phyloP scores from a whole-genome alignment of 2,797 vertebrate genomes.

The Myoxocephalus aenaeus region DNA sequence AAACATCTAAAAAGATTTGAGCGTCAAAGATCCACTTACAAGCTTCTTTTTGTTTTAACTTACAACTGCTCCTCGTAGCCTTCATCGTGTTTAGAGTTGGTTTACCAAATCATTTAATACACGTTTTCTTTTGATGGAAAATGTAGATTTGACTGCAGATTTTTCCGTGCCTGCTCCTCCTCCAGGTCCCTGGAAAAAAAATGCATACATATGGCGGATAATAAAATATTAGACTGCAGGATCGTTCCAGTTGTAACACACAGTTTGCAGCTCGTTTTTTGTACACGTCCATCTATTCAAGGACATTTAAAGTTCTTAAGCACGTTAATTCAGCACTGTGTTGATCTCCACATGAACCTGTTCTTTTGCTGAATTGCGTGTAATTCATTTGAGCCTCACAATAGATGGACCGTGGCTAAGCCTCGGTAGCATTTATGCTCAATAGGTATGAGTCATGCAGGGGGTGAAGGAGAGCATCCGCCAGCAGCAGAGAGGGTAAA shows the following conservation, averaged over 20 bases:
- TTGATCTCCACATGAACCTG: conserved; percentile 33
- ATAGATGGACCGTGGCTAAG: conserved; percentile 10
- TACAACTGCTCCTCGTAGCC: background rate
- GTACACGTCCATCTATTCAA: background rate
- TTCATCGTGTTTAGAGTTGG: background rate
- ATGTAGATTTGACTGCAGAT: background rate
- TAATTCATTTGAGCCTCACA: conserved; percentile 12
- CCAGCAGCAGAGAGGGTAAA: conserved; percentile 52
- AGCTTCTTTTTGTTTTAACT: background rate
- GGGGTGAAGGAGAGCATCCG: conserved; percentile 54
- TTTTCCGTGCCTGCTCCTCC: background rate
- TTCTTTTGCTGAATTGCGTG: conserved; percentile 1
- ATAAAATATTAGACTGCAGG: background rate
- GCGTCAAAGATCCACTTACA: background rate
- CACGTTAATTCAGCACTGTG: conserved; percentile 20
- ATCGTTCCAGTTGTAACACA: background rate
- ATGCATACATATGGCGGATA: background rate
- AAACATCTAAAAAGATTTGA: background rate
- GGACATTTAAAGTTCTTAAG: conserved; percentile 1
- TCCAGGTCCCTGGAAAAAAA: background rate
- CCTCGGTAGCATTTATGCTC: conserved; percentile 20
- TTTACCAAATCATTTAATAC: background rate
- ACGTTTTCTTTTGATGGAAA: background rate
- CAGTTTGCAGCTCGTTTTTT: background rate
- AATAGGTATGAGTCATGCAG: conserved; percentile 64